Base-by-base conservation (phyloP, 2,888 invertebrate genomes). In the Aspidiotus destructor region DNA sequence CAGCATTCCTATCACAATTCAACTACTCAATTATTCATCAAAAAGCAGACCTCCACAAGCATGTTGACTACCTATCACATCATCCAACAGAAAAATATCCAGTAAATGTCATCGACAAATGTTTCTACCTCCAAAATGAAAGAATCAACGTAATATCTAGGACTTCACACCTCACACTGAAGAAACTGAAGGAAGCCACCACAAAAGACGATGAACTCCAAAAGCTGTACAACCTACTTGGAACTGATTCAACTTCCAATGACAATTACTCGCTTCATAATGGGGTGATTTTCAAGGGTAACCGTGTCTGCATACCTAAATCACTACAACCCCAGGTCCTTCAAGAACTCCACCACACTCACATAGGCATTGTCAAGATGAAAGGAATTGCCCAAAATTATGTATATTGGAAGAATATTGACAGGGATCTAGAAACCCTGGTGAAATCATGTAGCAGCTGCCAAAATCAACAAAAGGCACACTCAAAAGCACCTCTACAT, bases 291-390 rank as follows among this genome's bases (percentile, higher is more conserved):
- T 63, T 71, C 16, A 60, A 54, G 17, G 69, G 69, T 13, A 48
- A 64, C 57, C 44, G 70, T 28, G 60, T 71, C 1, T 70, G 71
- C 7, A 71, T 73, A 53, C 72, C 72, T 53, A 44, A 53, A 15
- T n/a, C 62, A 15, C 61, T 71, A 5, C 70, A 71, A 13, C 9
- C 16, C 8, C 55, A 69, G 17, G 52, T 74, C 6, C 60, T 74
- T 40, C 63, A 73, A 15, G 73, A 75, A 70, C 70, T 75, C 13
- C 73, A 74, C 60, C 62, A 69, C 2, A 73, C 73, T 6, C 73
- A 74, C 68, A 60, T 72, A 16, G 74, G 74, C 1, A 71, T 74
- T 9, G 73, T 73, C 3, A 73, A 72, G 41, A 75, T 74, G 72
- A 74, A 74, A 62, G 61, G 70, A 9, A 54, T 74, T n/a, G 74